Base-by-base conservation (phyloP, 2,888 invertebrate genomes). In the Pyrocoelia pectoralis region DNA sequence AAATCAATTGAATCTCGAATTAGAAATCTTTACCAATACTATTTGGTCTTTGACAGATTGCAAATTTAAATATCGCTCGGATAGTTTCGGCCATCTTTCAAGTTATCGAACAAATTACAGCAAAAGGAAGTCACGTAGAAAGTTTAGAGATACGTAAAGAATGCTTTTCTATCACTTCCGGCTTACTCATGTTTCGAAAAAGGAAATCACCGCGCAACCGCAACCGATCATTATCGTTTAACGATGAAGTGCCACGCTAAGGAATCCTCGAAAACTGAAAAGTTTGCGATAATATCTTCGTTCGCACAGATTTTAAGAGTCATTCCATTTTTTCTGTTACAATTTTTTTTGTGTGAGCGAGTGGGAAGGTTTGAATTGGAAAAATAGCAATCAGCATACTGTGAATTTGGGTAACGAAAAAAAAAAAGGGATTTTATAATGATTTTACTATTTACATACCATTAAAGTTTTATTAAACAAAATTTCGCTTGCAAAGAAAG, bases 1-100 rank as follows among this genome's bases (percentile, higher is more conserved):
- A 59, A 64, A 64, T 64, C 64, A 64, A 64, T 64, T 56, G 48
- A 52, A 53, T 43, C 15, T 12, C 15, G 53, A n/a, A 54, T 28
- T 19, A 33, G 17, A 60, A 60, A 60, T 60, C 60, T 55, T 17
- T n/a, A 17, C 43, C 10, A 24, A n/a, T n/a, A 8, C 12, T 38
- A 19, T 60, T 60, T 60, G 60, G 48, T 60, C 60, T 33, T 28
- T 10, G 58, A 12, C 46, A 14, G 38, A 61, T 61, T 49, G 52
- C 38, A 40, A 54, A 60, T 60, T 54, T 60, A 59, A 59, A 59
- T 59, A 41, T 51, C 43, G 46, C 41, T 58, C 51, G 33, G 17
- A 58, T 14, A 49, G 38, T 12, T n/a, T 19, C 18, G 10, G 14
- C 33, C 28, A 24, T 19, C 50, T 58, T n/a, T n/a, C n/a, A n/a